A percentile compares a stretch with the other conserved stretches of the same genome.
These are phyloP conservation scores for Narcine bancroftii DNA, from an alignment of 2,113 vertebrate species.

Conservation along the genomic window DNA sequence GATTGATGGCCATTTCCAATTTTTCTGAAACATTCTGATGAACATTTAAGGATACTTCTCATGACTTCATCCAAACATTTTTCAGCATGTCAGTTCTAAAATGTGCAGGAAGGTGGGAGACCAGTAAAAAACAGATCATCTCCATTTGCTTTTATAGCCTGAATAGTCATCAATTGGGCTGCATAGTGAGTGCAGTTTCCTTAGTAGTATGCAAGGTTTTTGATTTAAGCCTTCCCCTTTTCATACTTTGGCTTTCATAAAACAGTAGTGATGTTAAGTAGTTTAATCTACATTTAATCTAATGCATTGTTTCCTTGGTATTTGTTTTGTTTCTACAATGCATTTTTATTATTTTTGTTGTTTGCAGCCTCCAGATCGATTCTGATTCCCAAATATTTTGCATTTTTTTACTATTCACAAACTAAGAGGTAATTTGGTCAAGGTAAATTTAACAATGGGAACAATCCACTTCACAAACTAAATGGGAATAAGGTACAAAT, in stretches of 20 bases:
- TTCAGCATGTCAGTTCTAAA: not conserved
- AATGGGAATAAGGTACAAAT: not conserved
- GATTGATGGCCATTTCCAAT: not conserved
- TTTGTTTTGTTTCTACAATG: not conserved
- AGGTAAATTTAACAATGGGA: not conserved
- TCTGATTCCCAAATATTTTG: not conserved
- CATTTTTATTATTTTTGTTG: not conserved
- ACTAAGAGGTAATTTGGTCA: not conserved
- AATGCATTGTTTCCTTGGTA: not conserved
- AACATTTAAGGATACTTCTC: not conserved
- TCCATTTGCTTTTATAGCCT: not conserved
- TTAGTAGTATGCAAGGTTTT: not conserved
- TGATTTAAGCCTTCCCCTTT: not conserved
- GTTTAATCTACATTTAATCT: not conserved
- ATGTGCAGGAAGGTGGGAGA: not conserved
- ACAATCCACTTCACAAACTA: not conserved
- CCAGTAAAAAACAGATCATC: not conserved
- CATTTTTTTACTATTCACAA: not conserved
- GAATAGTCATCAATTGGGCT: not conserved
- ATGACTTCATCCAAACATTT: not conserved
- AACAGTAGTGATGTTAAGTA: not conserved
- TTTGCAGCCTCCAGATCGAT: not conserved
- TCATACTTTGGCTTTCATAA: not conserved
- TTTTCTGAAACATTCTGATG: not conserved
- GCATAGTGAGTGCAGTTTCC: not conserved